These are phyloP conservation scores for Ladona fulva DNA, from an alignment of 1,140 invertebrate species.

Conservation along the genomic window DNA sequence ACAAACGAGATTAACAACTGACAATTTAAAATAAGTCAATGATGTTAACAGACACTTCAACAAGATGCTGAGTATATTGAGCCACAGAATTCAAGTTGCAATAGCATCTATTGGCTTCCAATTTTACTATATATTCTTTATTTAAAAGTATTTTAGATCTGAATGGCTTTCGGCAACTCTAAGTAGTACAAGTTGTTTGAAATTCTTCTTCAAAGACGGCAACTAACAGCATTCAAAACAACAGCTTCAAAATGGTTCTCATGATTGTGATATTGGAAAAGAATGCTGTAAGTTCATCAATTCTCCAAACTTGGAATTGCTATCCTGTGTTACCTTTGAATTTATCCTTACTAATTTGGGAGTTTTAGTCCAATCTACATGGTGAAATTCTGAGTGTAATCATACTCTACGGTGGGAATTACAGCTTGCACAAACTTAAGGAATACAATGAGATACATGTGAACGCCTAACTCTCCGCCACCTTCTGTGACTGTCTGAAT, in stretches of 20 bases:
- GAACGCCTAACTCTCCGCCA: slow-evolving; percentile 90
- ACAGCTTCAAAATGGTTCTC: background rate
- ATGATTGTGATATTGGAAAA: background rate
- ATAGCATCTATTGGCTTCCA: background rate
- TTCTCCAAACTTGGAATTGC: background rate
- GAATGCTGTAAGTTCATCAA: background rate
- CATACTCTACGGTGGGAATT: slow-evolving; percentile 99
- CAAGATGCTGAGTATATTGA: background rate
- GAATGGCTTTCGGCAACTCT: no score
- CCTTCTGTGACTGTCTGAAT: slow-evolving; percentile 95
- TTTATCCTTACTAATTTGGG: background rate
- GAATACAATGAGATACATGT: slow-evolving; percentile 98
- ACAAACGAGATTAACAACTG: background rate
- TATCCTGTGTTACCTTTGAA: no score
- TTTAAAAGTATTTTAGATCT: no score
- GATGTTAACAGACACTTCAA: background rate
- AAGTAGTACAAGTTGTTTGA: background rate
- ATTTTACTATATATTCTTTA: background rate
- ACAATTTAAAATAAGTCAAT: background rate
- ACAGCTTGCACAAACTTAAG: slow-evolving; percentile 99
- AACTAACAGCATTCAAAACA: background rate
- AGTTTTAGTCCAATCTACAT: slow-evolving; percentile 43
- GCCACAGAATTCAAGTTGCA: background rate
- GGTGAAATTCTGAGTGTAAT: slow-evolving; percentile 96
- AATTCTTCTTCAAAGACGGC: background rate